A percentile compares a stretch with the other conserved stretches of the same genome.
These are phyloP conservation scores for Drosophila nannoptera DNA, from an alignment of 1,140 invertebrate genomes.

Conservation along the genomic window DNA sequence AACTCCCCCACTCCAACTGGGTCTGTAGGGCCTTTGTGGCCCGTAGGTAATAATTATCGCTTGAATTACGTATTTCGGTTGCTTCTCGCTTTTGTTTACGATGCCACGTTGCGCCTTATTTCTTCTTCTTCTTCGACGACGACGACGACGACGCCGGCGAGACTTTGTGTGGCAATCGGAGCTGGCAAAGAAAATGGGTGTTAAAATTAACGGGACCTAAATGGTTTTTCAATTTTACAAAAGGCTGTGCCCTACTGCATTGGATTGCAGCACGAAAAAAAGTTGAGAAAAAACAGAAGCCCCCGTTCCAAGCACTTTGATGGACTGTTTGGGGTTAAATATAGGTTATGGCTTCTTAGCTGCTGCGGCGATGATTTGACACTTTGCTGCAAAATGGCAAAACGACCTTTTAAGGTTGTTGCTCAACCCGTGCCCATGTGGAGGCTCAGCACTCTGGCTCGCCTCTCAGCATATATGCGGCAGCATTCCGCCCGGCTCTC, in stretches of 20 bases:
- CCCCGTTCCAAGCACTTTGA: constrained; percentile 55
- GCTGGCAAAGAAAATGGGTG: constrained; percentile 70
- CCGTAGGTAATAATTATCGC: constrained; percentile 76
- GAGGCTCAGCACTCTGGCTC: constrained; percentile 14
- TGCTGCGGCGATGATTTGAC: constrained; percentile 69
- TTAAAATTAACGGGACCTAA: constrained; percentile 76
- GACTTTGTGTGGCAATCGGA: constrained; percentile 54
- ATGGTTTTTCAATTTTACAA: constrained; percentile 74
- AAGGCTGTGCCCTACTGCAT: constrained; percentile 31
- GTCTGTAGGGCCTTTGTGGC: constrained; percentile 33
- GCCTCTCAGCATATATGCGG: constrained; percentile 20
- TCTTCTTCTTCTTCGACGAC: constrained; percentile 9
- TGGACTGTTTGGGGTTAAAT: constrained; percentile 76
- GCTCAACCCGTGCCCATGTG: constrained; percentile 40
- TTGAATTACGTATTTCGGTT: constrained; percentile 73
- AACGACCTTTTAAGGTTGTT: constrained; percentile 76
- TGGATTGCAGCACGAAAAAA: constrained; percentile 43
- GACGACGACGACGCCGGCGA: not conserved
- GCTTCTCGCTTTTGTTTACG: constrained; percentile 73
- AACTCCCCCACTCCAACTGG: constrained; percentile 18
- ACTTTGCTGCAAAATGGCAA: constrained; percentile 56
- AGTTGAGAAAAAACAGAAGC: constrained; percentile 34
- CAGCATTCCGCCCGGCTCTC: constrained; percentile 3
- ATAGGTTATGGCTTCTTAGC: constrained; percentile 68
- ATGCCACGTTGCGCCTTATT: constrained; percentile 29